Percentiles rank a stretch among this genome's conserved stretches.
Conservation (phyloP, 30 jellyfish, hydroid and myxozoan genomes). For the Phacellophora camtschatica region DNA sequence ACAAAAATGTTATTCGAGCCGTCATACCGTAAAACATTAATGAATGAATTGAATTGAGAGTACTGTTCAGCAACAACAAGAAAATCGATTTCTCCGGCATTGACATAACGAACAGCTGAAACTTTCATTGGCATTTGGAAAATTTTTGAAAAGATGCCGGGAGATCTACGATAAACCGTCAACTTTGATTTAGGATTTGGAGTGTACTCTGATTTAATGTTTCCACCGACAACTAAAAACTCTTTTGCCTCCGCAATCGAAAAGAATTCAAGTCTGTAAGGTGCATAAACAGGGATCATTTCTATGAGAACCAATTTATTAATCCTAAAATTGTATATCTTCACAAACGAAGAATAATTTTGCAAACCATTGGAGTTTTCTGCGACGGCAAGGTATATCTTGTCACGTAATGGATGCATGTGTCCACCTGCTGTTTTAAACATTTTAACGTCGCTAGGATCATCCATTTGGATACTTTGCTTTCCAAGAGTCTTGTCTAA, state of each 20-base stretch:
- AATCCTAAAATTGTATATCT: background rate
- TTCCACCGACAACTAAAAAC: constrained; percentile 40
- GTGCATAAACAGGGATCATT: constrained; percentile 38
- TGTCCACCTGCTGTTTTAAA: background rate
- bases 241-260: background rate
- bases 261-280: constrained; percentile 57
- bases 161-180: background rate
- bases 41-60: constrained; percentile 27
- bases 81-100: background rate
- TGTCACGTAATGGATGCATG: background rate
- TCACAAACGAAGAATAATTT: constrained; percentile 26
- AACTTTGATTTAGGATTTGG: background rate
- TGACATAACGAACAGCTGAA: constrained; percentile 12
- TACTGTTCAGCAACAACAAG: constrained; percentile 32
- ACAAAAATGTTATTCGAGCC: background rate
- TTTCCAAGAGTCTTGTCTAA: background rate
- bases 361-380: constrained; percentile 27
- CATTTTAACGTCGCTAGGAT: constrained; percentile 1
- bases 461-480: background rate
- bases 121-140: constrained; percentile 36
- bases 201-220: background rate
- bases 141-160: background rate
- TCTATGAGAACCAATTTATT: background rate
- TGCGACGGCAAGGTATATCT: constrained; percentile 12
- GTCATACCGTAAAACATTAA: constrained; percentile 45